phyloP scores from a whole-genome alignment of 92 coral and sea anemone species.

The Phymanthus crucifer region DNA sequence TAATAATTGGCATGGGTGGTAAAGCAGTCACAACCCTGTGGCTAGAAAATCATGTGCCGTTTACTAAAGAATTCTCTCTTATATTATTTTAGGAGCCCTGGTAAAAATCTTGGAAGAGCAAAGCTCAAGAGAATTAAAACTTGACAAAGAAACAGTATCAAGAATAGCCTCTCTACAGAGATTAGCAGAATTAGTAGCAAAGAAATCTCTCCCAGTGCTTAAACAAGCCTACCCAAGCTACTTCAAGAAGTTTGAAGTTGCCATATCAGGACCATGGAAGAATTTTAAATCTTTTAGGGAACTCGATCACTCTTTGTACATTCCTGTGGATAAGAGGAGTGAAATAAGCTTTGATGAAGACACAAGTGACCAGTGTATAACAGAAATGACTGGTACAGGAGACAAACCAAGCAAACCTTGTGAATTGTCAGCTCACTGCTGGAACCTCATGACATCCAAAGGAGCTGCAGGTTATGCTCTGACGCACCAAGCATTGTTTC shows the following conservation, averaged over 20 bases:
- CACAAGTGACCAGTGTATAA: conserved; percentile 71
- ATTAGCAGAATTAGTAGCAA: conserved; percentile 55
- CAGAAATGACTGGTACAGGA: conserved; percentile 72
- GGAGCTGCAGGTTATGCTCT: conserved; percentile 75
- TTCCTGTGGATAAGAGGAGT: conserved; percentile 51
- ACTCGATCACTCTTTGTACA: conserved; percentile 42
- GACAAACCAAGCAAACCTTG: conserved; percentile 42
- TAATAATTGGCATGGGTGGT: no score
- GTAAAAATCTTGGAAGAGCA: conserved; percentile 54
- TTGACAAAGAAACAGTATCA: conserved; percentile 28
- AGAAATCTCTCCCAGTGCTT: conserved; percentile 65
- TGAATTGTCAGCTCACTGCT: conserved; percentile 62
- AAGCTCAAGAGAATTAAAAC: conserved; percentile 45
- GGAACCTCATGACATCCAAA: conserved; percentile 62
- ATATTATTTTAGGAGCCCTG: conserved; percentile 62
- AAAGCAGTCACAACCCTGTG: no score
- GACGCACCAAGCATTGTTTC: conserved; percentile 81
- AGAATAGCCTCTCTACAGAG: conserved; percentile 41
- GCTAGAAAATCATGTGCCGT: no score
- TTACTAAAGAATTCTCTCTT: neutral
- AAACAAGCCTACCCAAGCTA: conserved; percentile 42
- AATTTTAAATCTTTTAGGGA: conserved; percentile 71
- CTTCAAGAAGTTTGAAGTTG: conserved; percentile 63
- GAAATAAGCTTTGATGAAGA: conserved; percentile 66
- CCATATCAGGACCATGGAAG: conserved; percentile 67